Percentiles rank a stretch among this genome's conserved stretches.
phyloP scores from a whole-genome alignment of 2,113 vertebrate species.

The Dromaius novaehollandiae region DNA sequence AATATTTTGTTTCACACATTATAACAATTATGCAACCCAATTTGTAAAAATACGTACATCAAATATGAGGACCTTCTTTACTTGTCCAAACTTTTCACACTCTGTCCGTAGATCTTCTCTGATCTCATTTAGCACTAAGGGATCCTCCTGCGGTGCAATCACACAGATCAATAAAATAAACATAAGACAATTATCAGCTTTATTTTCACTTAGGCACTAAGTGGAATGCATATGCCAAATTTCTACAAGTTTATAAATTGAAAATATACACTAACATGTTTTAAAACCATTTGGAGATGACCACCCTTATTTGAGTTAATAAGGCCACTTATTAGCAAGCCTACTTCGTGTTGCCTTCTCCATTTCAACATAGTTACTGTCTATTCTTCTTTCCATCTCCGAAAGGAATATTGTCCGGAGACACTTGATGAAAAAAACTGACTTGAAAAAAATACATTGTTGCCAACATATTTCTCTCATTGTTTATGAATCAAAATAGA shows the following conservation, averaged over 20 bases:
- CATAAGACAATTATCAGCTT: neutral
- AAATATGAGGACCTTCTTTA: slow-evolving; percentile 96
- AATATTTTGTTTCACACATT: neutral
- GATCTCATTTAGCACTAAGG: slow-evolving; percentile 94
- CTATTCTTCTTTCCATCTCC: neutral
- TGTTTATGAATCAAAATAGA: neutral
- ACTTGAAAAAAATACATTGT: neutral
- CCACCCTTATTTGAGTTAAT: neutral
- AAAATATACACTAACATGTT: no score
- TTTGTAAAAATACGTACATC: slow-evolving; percentile 84
- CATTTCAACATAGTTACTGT: neutral
- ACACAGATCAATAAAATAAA: neutral
- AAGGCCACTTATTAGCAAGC: neutral
- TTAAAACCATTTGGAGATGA: neutral
- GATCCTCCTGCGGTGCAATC: slow-evolving; percentile 87
- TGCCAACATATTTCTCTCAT: neutral
- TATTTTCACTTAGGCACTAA: neutral
- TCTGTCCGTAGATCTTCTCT: slow-evolving; percentile 92
- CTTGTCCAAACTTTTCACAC: slow-evolving; percentile 95
- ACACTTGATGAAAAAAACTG: neutral
- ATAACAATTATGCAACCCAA: neutral
- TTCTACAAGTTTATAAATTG: neutral
- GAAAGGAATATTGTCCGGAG: neutral
- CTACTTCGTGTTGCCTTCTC: neutral
- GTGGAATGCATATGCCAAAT: neutral